A percentile compares a stretch with the other conserved stretches of the same genome.
Conservation (phyloP, 2,888 invertebrate species). For the Pseudeuparius sepicola region DNA sequence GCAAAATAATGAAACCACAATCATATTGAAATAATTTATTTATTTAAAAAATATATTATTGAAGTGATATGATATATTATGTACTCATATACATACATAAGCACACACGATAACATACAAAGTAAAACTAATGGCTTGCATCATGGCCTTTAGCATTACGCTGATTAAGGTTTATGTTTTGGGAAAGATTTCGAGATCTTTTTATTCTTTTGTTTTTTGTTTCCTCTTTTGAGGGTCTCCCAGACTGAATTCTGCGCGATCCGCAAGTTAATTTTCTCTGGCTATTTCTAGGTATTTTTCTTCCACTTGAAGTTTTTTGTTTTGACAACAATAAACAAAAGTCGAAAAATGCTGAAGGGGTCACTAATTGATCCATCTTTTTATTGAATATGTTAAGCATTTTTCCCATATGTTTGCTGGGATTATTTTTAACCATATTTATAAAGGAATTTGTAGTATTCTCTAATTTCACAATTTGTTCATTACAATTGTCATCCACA, state of each 20-base stretch:
- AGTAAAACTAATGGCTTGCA: too few relatives aligned
- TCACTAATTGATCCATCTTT: constrained; percentile 10
- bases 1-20: too few relatives aligned
- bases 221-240: not conserved
- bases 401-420: constrained; percentile 9
- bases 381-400: constrained; percentile 12
- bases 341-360: constrained; percentile 13
- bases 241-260: constrained; percentile 7
- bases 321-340: constrained; percentile 13
- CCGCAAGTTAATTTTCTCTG: constrained; percentile 4
- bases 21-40: too few relatives aligned
- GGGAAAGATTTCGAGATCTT: too few relatives aligned
- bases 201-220: not conserved
- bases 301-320: constrained; percentile 4
- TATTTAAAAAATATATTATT: too few relatives aligned
- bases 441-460: constrained; percentile 10
- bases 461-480: constrained; percentile 13
- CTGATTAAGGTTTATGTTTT: too few relatives aligned
- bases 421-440: constrained; percentile 9
- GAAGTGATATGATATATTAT: too few relatives aligned
- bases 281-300: constrained; percentile 6
- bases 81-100: too few relatives aligned
- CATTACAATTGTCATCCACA: too few relatives aligned
- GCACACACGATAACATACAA: too few relatives aligned
- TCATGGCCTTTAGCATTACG: too few relatives aligned